Base-by-base conservation (phyloP, 2,797 vertebrate genomes). In the Capromys pilorides region DNA sequence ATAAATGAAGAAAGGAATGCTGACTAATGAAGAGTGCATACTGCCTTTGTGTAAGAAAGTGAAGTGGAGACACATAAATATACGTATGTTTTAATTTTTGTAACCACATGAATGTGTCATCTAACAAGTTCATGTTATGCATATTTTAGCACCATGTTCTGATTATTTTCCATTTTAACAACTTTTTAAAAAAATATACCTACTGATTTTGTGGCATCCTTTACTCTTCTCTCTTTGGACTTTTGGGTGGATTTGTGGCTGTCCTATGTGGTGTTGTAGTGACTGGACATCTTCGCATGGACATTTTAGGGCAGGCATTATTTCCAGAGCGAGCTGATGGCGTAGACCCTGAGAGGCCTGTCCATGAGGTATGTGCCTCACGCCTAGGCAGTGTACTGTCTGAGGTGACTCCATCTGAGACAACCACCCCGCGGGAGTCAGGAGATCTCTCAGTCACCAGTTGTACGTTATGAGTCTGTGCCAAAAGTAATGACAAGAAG, bases 321-420 rank as follows among this genome's bases (percentile, higher is more conserved):
- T 80, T 91, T 81, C 71, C 31, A 87, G 61, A 4, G 59, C 6
- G 62, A 77, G 26, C 0, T 10, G n/a, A 39, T 91, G 41, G 51
- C 5, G 81, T 1, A 31, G 10, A 19, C 5, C n/a, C 8, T 28
- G 5, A 45, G n/a, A 89, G 28, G 9, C 78, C 6, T 31, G 59
- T 36, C 24, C 24, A 22, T 57, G n/a, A 22, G 26, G 8, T 11
- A 5, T 57, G 9, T 1, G 3, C 33, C 54, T n/a, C 45, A 28
- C 4, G 6, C n/a, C 6, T 10, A 18, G 16, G 6, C 26, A 12
- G 13, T 1, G 28, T 33, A 22, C 33, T n/a, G 0, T n/a, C 41
- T 33, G 0, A 5, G 31, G 12, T 14, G 54, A 11, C n/a, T 67
- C 11, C 51, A 39, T 54, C 64, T 6, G 24, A 14, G 14, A 16